Conservation (phyloP, 2,888 invertebrate species). For the Sialis fuliginosa region DNA sequence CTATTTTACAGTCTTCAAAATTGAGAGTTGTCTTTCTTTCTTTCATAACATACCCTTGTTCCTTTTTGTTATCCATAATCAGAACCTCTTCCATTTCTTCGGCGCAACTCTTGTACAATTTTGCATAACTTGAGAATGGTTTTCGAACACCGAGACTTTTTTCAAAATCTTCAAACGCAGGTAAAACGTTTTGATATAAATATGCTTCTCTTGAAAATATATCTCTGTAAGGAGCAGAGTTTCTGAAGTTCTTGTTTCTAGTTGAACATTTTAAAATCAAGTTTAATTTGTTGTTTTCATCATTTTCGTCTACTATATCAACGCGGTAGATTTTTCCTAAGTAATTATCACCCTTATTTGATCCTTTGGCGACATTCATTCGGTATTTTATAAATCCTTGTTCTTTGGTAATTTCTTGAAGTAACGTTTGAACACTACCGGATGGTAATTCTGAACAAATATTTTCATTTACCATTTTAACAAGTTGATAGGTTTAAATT, state of each 20-base stretch:
- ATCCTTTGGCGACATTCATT: not conserved
- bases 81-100: constrained; percentile 11
- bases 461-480: too few relatives aligned
- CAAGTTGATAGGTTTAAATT: too few relatives aligned
- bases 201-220: constrained; percentile 1
- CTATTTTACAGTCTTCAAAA: constrained; percentile 1
- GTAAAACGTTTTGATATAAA: not conserved
- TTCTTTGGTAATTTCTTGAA: too few relatives aligned
- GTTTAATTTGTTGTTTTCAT: not conserved
- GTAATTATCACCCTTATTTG: constrained; percentile 4
- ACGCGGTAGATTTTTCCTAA: not conserved
- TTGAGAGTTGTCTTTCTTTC: constrained; percentile 2
- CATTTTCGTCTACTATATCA: not conserved
- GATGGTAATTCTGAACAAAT: too few relatives aligned
- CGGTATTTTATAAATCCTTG: too few relatives aligned
- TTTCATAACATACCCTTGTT: not conserved
- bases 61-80: constrained; percentile 9
- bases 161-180: constrained; percentile 3
- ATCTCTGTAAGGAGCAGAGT: not conserved
- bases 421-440: too few relatives aligned
- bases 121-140: not conserved
- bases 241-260: not conserved
- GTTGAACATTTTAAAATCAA: constrained; percentile 1
- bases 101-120: not conserved
- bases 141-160: not conserved